phyloP scores from a whole-genome alignment of 2,113 vertebrate genomes.

The Hydrolagus affinis region DNA sequence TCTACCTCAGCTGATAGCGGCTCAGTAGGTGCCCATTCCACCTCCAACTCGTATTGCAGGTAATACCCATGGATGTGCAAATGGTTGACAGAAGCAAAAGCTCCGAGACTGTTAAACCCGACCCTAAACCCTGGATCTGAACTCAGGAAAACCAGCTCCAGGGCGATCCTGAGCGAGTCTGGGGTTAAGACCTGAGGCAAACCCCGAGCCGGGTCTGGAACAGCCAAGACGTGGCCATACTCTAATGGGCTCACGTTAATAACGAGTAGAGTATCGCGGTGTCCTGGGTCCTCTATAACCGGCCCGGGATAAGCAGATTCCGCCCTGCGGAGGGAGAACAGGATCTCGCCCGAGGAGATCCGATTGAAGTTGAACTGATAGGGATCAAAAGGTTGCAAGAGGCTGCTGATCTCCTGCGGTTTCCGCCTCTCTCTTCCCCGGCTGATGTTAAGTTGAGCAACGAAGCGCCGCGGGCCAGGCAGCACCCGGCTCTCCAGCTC shows the following conservation, averaged over 20 bases:
- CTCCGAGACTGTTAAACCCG: slow-evolving; percentile 87
- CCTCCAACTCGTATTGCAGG: slow-evolving; percentile 54
- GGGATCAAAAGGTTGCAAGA: slow-evolving; percentile 66
- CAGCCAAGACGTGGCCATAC: slow-evolving; percentile 76
- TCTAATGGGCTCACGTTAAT: slow-evolving; percentile 83
- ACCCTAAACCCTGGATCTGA: slow-evolving; percentile 66
- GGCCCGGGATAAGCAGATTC: background rate
- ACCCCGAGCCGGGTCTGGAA: slow-evolving; percentile 59
- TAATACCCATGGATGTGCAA: slow-evolving; percentile 83
- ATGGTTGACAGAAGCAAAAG: slow-evolving; percentile 83
- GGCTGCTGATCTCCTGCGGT: slow-evolving; percentile 68
- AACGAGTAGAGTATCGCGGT: slow-evolving; percentile 47
- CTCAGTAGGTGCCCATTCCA: slow-evolving; percentile 56
- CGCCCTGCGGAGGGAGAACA: slow-evolving; percentile 58
- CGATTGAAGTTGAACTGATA: slow-evolving; percentile 75
- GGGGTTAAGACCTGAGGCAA: slow-evolving; percentile 66
- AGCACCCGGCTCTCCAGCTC: slow-evolving; percentile 59
- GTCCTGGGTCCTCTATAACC: background rate
- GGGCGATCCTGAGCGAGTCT: slow-evolving; percentile 45
- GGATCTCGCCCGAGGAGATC: slow-evolving; percentile 61
- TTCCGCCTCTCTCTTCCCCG: slow-evolving; percentile 65
- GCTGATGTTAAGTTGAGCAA: slow-evolving; percentile 75
- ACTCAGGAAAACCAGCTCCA: slow-evolving; percentile 74
- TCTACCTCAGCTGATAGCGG: slow-evolving; percentile 48
- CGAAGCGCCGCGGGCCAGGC: slow-evolving; percentile 56